These are phyloP conservation scores for Panthera tigris DNA, from an alignment of 2,113 vertebrate species.

Conservation along the genomic window DNA sequence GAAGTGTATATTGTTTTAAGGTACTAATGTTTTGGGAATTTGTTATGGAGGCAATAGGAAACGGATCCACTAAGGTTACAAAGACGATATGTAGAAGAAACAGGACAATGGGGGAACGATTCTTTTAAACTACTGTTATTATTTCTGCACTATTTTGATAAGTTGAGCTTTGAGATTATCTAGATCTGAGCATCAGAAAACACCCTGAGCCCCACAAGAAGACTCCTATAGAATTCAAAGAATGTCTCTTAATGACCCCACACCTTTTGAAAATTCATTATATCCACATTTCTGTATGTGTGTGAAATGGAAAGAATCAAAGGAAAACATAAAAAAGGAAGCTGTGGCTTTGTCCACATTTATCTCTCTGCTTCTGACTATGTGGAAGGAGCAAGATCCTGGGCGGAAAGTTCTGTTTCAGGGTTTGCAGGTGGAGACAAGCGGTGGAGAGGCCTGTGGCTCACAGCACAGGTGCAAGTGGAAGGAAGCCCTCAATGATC, in stretches of 20 bases:
- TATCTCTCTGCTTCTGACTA: neutral
- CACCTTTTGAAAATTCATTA: neutral
- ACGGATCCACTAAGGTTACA: too few relatives aligned
- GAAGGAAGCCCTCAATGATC: too few relatives aligned
- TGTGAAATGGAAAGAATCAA: too few relatives aligned
- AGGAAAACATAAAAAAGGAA: neutral
- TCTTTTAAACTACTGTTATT: neutral
- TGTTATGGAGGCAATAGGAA: neutral
- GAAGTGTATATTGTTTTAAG: neutral
- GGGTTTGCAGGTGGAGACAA: neutral
- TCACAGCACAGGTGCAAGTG: neutral
- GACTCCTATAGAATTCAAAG: neutral
- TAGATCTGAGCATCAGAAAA: neutral
- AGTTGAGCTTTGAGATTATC: neutral
- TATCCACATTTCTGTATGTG: too few relatives aligned
- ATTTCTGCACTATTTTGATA: neutral
- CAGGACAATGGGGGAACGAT: neutral
- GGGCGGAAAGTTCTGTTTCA: rapidly evolving
- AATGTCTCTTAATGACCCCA: too few relatives aligned
- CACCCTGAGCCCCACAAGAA: neutral
- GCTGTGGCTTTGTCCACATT: neutral
- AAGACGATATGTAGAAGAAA: neutral
- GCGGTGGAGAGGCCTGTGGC: neutral
- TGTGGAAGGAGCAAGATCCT: neutral
- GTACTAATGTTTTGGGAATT: neutral